Percentiles rank a stretch among this genome's conserved stretches.
Evolutionary conservation across 1,140 invertebrate species (phyloP).

Genomic region (Macrosteles quadrilineatus): DNA sequence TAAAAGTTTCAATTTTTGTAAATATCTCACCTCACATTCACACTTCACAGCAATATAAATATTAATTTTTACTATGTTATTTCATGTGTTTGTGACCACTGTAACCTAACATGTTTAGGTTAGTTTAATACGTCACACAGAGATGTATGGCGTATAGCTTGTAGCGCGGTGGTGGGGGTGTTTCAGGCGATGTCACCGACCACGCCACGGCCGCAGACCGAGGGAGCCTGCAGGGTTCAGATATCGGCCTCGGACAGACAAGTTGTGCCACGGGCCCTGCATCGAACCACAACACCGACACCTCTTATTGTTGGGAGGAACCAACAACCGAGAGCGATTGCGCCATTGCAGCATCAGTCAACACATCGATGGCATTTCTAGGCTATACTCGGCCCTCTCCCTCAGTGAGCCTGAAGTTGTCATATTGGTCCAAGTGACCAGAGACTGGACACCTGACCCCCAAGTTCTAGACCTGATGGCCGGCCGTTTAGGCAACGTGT

Average conservation of each 20-base stretch:
- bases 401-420: constrained; percentile 16
- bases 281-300: constrained; percentile 29
- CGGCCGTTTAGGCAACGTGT: constrained; percentile 36
- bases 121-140: too few relatives aligned
- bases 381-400: constrained; percentile 20
- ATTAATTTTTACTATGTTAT: too few relatives aligned
- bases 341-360: constrained; percentile 33
- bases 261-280: constrained; percentile 19
- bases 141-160: too few relatives aligned
- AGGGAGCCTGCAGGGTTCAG: constrained; percentile 24
- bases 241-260: constrained; percentile 27
- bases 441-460: constrained; percentile 31
- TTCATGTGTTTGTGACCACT: too few relatives aligned
- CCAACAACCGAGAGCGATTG: constrained; percentile 31
- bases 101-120: too few relatives aligned
- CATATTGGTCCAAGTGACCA: constrained; percentile 34
- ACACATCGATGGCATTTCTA: constrained; percentile 18
- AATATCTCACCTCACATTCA: too few relatives aligned
- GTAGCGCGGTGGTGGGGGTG: constrained; percentile 7
- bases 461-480: constrained; percentile 34
- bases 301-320: constrained; percentile 35
- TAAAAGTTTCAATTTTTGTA: too few relatives aligned
- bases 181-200: not conserved
- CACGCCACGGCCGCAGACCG: not conserved
- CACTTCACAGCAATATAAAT: too few relatives aligned